Conservation (phyloP, 1,140 invertebrate genomes). For the Trypoxylus dichotomus region DNA sequence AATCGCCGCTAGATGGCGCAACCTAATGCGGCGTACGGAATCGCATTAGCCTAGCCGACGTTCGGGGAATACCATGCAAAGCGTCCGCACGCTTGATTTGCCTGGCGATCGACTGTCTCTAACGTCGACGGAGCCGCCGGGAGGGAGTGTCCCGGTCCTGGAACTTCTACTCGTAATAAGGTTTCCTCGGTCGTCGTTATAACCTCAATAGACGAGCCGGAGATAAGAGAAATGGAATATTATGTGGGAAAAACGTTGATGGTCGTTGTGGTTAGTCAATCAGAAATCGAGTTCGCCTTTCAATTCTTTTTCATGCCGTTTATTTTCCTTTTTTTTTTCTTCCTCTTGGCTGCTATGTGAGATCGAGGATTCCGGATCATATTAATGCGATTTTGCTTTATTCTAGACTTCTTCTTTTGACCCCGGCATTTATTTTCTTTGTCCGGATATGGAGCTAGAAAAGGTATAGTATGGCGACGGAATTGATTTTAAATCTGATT, state of each 20-base stretch:
- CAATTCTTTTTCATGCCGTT: too few species aligned
- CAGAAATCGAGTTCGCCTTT: background rate
- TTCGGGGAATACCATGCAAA: background rate
- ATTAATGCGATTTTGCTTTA: background rate
- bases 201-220: background rate
- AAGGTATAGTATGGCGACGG: too few species aligned
- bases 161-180: background rate
- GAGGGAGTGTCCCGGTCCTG: background rate
- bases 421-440: too few species aligned
- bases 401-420: too few species aligned
- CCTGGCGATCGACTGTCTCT: background rate
- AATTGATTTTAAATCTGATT: too few species aligned
- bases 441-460: too few species aligned
- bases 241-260: background rate
- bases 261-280: background rate
- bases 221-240: conserved; percentile 3
- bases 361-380: background rate
- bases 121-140: too few species aligned
- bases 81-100: background rate
- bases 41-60: background rate
- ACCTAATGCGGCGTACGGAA: background rate
- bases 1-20: background rate
- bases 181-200: background rate
- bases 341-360: background rate
- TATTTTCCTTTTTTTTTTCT: too few species aligned